These are phyloP conservation scores for Tetrao urogallus DNA, from an alignment of 2,113 vertebrate species.

Conservation along the genomic window DNA sequence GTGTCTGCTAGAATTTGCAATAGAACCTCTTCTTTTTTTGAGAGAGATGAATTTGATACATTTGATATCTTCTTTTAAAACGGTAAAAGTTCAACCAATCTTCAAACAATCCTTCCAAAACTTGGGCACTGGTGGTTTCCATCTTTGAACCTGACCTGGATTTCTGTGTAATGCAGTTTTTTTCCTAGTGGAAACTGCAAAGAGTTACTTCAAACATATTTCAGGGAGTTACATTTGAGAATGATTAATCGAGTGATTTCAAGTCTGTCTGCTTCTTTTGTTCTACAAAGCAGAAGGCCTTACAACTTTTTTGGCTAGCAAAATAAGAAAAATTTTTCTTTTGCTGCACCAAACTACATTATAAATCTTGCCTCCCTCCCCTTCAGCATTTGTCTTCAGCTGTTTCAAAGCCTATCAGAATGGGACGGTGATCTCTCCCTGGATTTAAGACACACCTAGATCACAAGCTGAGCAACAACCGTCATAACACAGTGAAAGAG, in stretches of 20 bases:
- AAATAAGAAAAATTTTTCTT: background rate
- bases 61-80: background rate
- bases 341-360: background rate
- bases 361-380: background rate
- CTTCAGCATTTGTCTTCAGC: background rate
- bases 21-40: background rate
- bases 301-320: background rate
- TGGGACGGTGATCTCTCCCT: background rate
- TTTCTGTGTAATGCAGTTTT: background rate
- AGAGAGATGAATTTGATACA: background rate
- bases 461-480: background rate
- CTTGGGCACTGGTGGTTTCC: background rate
- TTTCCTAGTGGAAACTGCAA: background rate
- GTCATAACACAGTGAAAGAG: background rate
- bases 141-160: background rate
- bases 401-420: background rate
- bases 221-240: background rate
- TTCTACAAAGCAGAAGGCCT: background rate
- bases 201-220: background rate
- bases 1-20: background rate
- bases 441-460: background rate
- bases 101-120: background rate
- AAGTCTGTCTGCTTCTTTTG: background rate
- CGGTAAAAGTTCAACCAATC: background rate
- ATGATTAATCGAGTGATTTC: background rate